Evolutionary conservation across 2,888 invertebrate species (phyloP).

Genomic region (Cantharis flavilabris): DNA sequence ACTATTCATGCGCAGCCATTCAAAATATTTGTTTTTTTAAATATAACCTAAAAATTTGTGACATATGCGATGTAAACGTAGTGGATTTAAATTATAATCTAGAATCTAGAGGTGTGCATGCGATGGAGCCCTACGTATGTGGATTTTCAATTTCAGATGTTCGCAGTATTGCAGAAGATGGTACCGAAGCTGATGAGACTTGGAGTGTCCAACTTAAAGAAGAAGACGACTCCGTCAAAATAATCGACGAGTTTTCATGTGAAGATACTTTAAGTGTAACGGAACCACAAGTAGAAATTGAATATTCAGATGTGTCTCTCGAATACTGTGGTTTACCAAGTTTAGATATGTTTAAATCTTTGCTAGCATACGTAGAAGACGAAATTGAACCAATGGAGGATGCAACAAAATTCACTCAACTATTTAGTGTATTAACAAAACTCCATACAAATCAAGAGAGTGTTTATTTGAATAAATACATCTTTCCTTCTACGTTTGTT

Average conservation of each 20-base stretch:
- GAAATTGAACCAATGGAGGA: conserved; percentile 3
- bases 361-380: conserved; percentile 6
- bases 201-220: neutral
- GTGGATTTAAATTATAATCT: neutral
- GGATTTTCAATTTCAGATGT: neutral
- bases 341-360: neutral
- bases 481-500: conserved; percentile 9
- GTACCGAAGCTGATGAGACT: neutral
- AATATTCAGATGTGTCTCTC: neutral
- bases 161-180: neutral
- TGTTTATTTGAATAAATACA: conserved; percentile 5
- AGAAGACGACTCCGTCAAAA: no score
- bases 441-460: conserved; percentile 7
- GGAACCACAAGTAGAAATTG: neutral
- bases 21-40: no score
- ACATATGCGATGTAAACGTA: neutral
- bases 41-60: no score
- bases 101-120: neutral
- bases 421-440: conserved; percentile 15
- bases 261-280: neutral
- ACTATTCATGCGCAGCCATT: no score
- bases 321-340: conserved; percentile 6
- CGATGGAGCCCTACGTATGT: neutral
- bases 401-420: conserved; percentile 7
- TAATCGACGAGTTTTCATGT: neutral